A percentile compares a stretch with the other conserved stretches of the same genome.
phyloP scores from a whole-genome alignment of 2,797 vertebrate species.

The Oryzias dopingdopingensis region DNA sequence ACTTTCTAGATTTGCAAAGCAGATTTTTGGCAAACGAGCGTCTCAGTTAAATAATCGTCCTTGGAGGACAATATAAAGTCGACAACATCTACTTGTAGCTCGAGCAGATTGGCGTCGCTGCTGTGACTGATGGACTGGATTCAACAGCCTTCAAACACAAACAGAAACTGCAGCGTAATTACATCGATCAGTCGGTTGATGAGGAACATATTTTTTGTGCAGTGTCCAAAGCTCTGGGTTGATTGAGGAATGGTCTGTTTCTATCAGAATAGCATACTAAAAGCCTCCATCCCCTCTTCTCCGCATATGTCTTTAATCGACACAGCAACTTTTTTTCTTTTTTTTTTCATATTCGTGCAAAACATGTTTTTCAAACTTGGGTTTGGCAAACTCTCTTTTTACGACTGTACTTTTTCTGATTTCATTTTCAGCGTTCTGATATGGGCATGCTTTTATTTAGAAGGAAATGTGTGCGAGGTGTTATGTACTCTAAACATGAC shows the following conservation, averaged over 20 bases:
- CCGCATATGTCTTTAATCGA: constrained; percentile 50
- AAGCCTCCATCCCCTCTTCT: constrained; percentile 22
- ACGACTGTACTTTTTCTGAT: constrained; percentile 35
- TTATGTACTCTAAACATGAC: constrained; percentile 29
- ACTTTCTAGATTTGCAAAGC: no score
- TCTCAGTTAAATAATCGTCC: no score
- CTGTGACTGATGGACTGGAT: constrained; percentile 26
- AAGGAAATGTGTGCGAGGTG: constrained; percentile 13
- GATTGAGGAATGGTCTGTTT: constrained; percentile 38
- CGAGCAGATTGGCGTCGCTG: constrained; percentile 6
- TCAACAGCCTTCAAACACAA: constrained; percentile 28
- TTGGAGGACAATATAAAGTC: constrained; percentile 14
- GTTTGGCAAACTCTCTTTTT: constrained; percentile 34
- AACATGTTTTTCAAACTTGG: constrained; percentile 25
- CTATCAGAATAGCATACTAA: constrained; percentile 37
- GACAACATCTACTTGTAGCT: constrained; percentile 25
- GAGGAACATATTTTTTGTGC: constrained; percentile 44
- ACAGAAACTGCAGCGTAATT: constrained; percentile 27
- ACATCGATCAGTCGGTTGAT: constrained; percentile 35
- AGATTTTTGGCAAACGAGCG: no score
- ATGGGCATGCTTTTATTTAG: constrained; percentile 57
- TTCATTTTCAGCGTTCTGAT: constrained; percentile 33
- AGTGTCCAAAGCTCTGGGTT: constrained; percentile 32
- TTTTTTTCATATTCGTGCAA: constrained; percentile 37
- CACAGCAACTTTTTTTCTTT: constrained; percentile 25